phyloP scores from a whole-genome alignment of 2,888 invertebrate genomes.

The Sphinx pinastri region DNA sequence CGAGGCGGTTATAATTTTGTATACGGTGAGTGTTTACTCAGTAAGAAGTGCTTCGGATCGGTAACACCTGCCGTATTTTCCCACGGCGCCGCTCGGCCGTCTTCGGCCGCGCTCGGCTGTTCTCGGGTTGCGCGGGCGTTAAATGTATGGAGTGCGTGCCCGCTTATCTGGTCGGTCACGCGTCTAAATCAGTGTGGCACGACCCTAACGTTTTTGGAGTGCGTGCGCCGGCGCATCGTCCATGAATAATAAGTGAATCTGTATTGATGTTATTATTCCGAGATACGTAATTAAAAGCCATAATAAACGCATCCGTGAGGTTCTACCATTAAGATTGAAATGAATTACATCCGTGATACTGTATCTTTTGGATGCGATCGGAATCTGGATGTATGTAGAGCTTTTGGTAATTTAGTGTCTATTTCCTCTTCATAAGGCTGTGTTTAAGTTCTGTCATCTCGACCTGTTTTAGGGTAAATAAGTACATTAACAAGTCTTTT shows the following conservation, averaged over 20 bases:
- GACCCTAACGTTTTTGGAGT: constrained; percentile 52
- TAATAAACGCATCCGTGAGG: constrained; percentile 24
- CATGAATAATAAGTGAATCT: constrained; percentile 24
- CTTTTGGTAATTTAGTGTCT: constrained; percentile 15
- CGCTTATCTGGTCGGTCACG: constrained; percentile 57
- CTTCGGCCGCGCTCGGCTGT: constrained; percentile 62
- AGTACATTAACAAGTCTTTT: neutral
- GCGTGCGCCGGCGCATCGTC: constrained; percentile 12
- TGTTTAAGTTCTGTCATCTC: neutral
- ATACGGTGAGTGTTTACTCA: constrained; percentile 82
- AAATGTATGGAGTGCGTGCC: constrained; percentile 49
- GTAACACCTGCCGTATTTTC: constrained; percentile 83
- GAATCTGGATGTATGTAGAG: constrained; percentile 10
- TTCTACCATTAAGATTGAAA: constrained; percentile 20
- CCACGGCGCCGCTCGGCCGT: constrained; percentile 73
- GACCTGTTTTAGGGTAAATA: neutral
- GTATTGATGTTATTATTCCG: constrained; percentile 23
- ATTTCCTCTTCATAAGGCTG: constrained; percentile 1
- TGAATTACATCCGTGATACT: constrained; percentile 21
- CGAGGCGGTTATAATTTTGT: constrained; percentile 83
- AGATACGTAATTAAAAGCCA: constrained; percentile 22
- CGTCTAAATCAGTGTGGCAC: constrained; percentile 60
- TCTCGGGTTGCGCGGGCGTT: constrained; percentile 61
- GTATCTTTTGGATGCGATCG: constrained; percentile 22
- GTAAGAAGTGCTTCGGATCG: constrained; percentile 81